phyloP scores from a whole-genome alignment of 1,140 invertebrate genomes.

The Hirudo medicinalis region DNA sequence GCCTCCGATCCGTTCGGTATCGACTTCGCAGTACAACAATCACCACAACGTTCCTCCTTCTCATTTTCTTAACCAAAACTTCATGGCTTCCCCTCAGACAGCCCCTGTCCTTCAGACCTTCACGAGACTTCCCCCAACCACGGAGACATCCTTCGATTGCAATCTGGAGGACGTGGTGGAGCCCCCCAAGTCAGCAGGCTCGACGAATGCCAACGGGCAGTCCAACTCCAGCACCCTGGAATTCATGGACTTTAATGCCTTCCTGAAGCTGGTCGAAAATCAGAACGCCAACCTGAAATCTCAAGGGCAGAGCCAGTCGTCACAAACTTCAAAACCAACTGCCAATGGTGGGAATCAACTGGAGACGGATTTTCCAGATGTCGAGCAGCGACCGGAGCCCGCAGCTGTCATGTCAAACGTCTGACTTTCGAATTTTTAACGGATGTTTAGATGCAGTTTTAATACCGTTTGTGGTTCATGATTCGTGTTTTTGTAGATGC shows the following conservation, averaged over 20 bases:
- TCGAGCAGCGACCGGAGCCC: no score
- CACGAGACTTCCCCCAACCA: background rate
- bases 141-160: background rate
- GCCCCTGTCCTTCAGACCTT: background rate
- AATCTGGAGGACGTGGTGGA: no score
- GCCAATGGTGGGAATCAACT: no score
- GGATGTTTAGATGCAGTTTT: no score
- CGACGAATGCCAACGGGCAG: background rate
- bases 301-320: background rate
- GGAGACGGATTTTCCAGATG: no score
- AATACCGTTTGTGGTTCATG: no score
- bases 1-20: background rate
- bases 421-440: no score
- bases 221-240: background rate
- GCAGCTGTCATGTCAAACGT: no score
- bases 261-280: background rate
- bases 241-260: background rate
- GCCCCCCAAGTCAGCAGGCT: no score
- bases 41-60: background rate
- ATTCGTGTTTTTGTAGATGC: no score
- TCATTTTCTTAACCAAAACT: background rate
- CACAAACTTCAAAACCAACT: no score
- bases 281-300: slow-evolving; percentile 7
- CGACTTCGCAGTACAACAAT: background rate
- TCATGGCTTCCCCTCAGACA: background rate